phyloP scores from a whole-genome alignment of 1,140 invertebrate genomes.

The Papilio machaon region DNA sequence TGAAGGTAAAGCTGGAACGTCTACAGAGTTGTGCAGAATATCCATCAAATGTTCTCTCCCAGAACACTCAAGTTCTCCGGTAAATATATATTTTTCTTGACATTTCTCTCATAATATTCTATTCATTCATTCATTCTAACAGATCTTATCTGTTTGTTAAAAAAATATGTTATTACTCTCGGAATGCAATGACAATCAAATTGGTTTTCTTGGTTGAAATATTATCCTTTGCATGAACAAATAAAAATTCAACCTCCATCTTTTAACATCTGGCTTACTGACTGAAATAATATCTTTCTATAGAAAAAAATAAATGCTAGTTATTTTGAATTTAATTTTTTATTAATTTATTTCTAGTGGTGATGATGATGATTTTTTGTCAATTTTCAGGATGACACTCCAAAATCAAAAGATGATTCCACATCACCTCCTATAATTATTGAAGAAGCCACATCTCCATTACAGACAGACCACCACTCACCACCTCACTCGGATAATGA shows the following conservation, averaged over 20 bases:
- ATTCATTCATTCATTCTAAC: too few species aligned
- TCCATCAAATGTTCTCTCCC: constrained; percentile 70
- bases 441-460: constrained; percentile 47
- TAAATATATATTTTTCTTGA: constrained; percentile 40
- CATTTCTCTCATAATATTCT: background rate
- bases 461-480: constrained; percentile 33
- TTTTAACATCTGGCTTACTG: too few species aligned
- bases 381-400: constrained; percentile 52
- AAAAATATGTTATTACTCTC: too few species aligned
- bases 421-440: constrained; percentile 70
- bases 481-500: constrained; percentile 58
- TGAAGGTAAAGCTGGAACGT: constrained; percentile 68
- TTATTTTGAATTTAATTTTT: too few species aligned
- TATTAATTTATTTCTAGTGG: too few species aligned
- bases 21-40: constrained; percentile 73
- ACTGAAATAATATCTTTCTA: too few species aligned
- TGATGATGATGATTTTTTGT: background rate
- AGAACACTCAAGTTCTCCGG: constrained; percentile 58
- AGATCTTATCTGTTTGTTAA: too few species aligned
- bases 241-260: too few species aligned
- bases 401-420: constrained; percentile 57
- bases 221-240: too few species aligned
- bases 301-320: too few species aligned
- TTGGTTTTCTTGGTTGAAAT: too few species aligned
- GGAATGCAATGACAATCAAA: too few species aligned